Percentiles rank a stretch among this genome's conserved stretches.
Evolutionary conservation across 2,888 invertebrate species (phyloP).

Genomic region (Pristionchus arcanus): DNA sequence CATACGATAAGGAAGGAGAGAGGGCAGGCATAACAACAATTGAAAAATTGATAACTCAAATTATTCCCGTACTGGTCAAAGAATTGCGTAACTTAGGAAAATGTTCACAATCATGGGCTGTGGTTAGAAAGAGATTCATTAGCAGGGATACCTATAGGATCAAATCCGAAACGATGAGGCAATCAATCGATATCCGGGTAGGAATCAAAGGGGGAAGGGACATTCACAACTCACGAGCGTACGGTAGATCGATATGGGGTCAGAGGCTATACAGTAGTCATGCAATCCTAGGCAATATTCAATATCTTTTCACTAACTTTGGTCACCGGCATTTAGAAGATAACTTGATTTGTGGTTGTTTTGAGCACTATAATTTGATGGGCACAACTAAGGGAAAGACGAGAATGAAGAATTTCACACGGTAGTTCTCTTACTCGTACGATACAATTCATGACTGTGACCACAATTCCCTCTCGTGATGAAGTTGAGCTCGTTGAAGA

Average conservation of each 20-base stretch:
- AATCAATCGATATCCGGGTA: slow-evolving; percentile 48
- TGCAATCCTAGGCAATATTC: slow-evolving; percentile 30
- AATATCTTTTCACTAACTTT: slow-evolving; percentile 49
- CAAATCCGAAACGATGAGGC: slow-evolving; percentile 34
- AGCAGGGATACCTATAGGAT: slow-evolving; percentile 31
- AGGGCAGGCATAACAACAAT: slow-evolving; percentile 23
- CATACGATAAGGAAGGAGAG: not conserved
- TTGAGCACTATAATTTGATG: slow-evolving; percentile 18
- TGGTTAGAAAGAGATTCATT: slow-evolving; percentile 31
- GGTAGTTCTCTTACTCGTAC: not conserved
- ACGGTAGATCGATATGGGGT: slow-evolving; percentile 41
- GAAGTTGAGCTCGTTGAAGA: slow-evolving; percentile 54
- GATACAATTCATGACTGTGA: not conserved
- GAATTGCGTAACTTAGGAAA: slow-evolving; percentile 45
- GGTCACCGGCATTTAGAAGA: slow-evolving; percentile 28
- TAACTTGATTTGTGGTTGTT: slow-evolving; percentile 39
- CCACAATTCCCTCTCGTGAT: slow-evolving; percentile 54
- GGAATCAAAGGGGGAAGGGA: not conserved
- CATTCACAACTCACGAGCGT: slow-evolving; percentile 43
- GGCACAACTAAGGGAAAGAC: not conserved
- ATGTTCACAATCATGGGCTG: slow-evolving; percentile 48
- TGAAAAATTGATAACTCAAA: slow-evolving; percentile 29
- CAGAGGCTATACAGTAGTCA: slow-evolving; percentile 46
- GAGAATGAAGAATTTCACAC: not conserved
- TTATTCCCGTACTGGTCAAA: slow-evolving; percentile 35